A percentile compares a stretch with the other conserved stretches of the same genome.
Conservation (phyloP, 1,140 invertebrate genomes). For the Hyles euphorbiae region DNA sequence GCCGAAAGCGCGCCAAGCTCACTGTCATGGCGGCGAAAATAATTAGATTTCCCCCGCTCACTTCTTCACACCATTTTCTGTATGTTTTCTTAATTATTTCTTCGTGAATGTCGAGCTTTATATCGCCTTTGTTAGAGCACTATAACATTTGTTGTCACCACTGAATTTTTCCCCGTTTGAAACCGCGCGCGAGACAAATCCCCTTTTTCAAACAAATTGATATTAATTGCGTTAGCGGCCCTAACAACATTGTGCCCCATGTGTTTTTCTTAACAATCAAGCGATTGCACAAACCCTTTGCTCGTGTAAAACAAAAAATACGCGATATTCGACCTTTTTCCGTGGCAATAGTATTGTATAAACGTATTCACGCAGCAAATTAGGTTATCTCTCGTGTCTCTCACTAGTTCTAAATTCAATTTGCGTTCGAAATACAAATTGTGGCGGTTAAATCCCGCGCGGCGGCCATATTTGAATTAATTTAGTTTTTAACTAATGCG, state of each 20-base stretch:
- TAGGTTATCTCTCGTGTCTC: slow-evolving; percentile 30
- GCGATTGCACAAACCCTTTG: slow-evolving; percentile 30
- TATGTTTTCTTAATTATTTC: slow-evolving; percentile 67
- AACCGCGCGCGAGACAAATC: not conserved
- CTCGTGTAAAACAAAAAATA: slow-evolving; percentile 16
- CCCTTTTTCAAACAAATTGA: slow-evolving; percentile 49
- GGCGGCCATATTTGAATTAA: slow-evolving; percentile 54
- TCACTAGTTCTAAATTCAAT: slow-evolving; percentile 38
- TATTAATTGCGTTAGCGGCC: slow-evolving; percentile 71
- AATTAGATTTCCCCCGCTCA: slow-evolving; percentile 60
- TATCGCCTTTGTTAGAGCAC: slow-evolving; percentile 23
- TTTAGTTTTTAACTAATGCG: slow-evolving; percentile 52
- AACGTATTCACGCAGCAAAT: slow-evolving; percentile 21
- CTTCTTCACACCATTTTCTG: slow-evolving; percentile 57
- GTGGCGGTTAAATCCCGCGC: slow-evolving; percentile 38
- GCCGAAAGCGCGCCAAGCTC: slow-evolving; percentile 54
- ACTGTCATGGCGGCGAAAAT: slow-evolving; percentile 64
- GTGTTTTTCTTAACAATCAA: slow-evolving; percentile 71
- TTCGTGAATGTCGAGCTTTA: slow-evolving; percentile 31
- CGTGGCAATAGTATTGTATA: slow-evolving; percentile 19
- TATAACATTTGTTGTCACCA: not conserved
- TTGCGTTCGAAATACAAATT: slow-evolving; percentile 57
- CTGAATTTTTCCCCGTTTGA: slow-evolving; percentile 17
- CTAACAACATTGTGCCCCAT: slow-evolving; percentile 47
- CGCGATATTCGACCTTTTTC: slow-evolving; percentile 18